Conservation (phyloP, 1,140 invertebrate genomes). For the Apis dorsata region DNA sequence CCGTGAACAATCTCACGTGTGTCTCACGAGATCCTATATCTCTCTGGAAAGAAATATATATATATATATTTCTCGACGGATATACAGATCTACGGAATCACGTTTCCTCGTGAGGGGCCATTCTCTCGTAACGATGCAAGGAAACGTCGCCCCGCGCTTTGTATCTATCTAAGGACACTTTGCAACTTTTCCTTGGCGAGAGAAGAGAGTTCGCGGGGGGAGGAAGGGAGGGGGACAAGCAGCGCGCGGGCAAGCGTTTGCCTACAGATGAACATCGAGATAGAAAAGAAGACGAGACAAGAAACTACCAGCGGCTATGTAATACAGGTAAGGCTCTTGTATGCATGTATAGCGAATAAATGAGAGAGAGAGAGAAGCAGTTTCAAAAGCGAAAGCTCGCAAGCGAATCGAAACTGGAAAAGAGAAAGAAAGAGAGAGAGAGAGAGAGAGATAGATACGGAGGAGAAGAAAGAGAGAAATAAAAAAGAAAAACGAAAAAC, state of each 20-base stretch:
- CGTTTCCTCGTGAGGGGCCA: background rate
- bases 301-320: background rate
- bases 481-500: conserved; percentile 7
- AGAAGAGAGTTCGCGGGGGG: conserved; percentile 13
- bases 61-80: background rate
- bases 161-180: background rate
- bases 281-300: conserved; percentile 2
- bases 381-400: conserved; percentile 63
- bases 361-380: conserved; percentile 44
- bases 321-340: conserved; percentile 22
- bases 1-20: too few species aligned
- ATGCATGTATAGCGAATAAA: background rate
- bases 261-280: conserved; percentile 22
- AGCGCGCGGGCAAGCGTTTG: conserved; percentile 27
- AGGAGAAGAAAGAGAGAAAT: background rate
- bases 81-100: background rate
- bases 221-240: background rate
- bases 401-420: conserved; percentile 49
- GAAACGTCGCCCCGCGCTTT: background rate
- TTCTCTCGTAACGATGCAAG: conserved; percentile 5
- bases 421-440: background rate
- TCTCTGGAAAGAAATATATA: too few species aligned
- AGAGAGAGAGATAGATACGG: background rate
- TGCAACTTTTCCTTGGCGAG: background rate
- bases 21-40: too few species aligned